A percentile compares a stretch with the other conserved stretches of the same genome.
phyloP scores from a whole-genome alignment of 2,888 invertebrate species.

The Habroteleia sp. region DNA sequence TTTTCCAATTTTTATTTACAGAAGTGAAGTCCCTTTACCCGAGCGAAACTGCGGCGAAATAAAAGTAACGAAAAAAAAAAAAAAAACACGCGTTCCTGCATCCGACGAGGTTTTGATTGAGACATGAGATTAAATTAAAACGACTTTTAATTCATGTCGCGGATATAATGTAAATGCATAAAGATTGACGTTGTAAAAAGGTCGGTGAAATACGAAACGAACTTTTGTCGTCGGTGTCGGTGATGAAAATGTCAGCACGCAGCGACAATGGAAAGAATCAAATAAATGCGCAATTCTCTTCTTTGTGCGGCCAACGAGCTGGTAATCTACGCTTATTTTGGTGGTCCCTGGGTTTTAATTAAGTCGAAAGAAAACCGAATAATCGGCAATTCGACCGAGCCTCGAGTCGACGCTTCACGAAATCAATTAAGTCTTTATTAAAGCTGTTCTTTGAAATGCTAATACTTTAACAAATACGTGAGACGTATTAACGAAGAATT shows the following conservation, averaged over 20 bases:
- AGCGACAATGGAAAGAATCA: conserved; percentile 62
- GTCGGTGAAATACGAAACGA: conserved; percentile 55
- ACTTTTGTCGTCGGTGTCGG: conserved; percentile 59
- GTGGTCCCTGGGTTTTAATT: conserved; percentile 76
- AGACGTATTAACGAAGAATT: conserved; percentile 69
- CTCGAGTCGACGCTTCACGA: conserved; percentile 73
- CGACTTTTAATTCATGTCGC: conserved; percentile 62
- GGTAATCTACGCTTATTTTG: conserved; percentile 70
- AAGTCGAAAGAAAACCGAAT: conserved; percentile 79
- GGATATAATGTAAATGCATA: conserved; percentile 59
- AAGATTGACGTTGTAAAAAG: conserved; percentile 59
- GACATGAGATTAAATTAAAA: conserved; percentile 64
- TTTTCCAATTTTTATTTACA: conserved; percentile 54
- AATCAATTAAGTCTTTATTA: conserved; percentile 81
- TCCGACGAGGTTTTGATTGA: conserved; percentile 53
- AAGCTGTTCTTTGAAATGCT: conserved; percentile 81
- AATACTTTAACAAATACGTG: conserved; percentile 79
- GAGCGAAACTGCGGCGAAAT: conserved; percentile 34
- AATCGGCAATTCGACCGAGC: conserved; percentile 70
- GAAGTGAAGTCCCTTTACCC: conserved; percentile 34
- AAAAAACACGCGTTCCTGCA: conserved; percentile 44
- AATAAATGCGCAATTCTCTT: conserved; percentile 64
- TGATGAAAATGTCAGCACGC: conserved; percentile 61
- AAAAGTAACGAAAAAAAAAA: conserved; percentile 53
- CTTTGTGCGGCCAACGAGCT: conserved; percentile 67